Base-by-base conservation (phyloP, 2,888 invertebrate genomes). In the Ophraella communa region DNA sequence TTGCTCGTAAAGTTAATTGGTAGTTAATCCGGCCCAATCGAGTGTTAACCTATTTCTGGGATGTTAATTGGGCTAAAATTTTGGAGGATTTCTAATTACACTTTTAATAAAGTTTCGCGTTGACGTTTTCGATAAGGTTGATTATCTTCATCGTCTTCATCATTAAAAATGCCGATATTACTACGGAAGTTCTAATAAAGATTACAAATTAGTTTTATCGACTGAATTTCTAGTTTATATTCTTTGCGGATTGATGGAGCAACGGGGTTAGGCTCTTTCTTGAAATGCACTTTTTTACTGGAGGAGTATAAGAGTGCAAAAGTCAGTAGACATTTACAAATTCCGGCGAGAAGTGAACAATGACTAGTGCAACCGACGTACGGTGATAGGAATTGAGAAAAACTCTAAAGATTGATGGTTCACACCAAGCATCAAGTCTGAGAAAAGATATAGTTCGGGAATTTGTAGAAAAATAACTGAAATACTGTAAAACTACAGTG, bases 1-100 rank as follows among this genome's bases (percentile, higher is more conserved):
- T 71, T 64, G 64, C 62, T 68, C 45, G 23, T 56, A 44, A 57
- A 63, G 66, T 64, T 67, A 72, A 72, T 72, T 73, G 68, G 65
- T 68, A 73, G 71, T 73, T 74, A 72, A 72, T 69, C 71, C 63
- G 56, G 68, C 69, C 67, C 73, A 73, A 75, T 75, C 73, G 73
- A 69, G 73, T 72, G 72, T 74, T 74, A 74, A 74, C 75, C 73
- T 70, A 71, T 64, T 73, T 73, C 70, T 66, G 68, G 70, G 67
- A 68, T 72, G 49, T 42, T 49, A 74, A 75, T 74, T 75, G 73
- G 69, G 63, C 71, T 72, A 71, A n/a, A 71, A 73, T 75, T 71
- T 73, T 68, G 71, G 52, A 56, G 64, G 66, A 69, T 69, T 65
- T 65, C 55, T 65, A 65, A 66, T 68, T 68, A 62, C 64, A 60